These are phyloP conservation scores for Echinometra lucunter DNA, from an alignment of 53 echinoderm and acorn worm genomes.

Conservation along the genomic window DNA sequence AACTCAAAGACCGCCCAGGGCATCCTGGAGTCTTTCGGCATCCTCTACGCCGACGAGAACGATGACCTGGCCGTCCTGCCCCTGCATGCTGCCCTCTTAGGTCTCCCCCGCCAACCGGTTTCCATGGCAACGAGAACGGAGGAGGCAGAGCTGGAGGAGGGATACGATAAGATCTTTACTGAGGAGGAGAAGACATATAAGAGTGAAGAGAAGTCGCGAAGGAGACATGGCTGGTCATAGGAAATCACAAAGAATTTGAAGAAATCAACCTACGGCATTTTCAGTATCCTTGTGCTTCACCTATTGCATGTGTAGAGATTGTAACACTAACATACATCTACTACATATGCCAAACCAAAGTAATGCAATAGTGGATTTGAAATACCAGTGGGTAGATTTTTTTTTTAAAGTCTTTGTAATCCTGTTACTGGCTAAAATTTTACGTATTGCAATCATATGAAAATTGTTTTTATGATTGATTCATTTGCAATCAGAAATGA, in stretches of 20 bases:
- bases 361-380: no score
- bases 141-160: constrained; percentile 91
- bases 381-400: no score
- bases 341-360: no score
- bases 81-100: constrained; percentile 80
- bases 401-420: no score
- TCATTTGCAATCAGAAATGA: not conserved
- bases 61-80: constrained; percentile 80
- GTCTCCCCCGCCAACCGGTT: constrained; percentile 82
- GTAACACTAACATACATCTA: no score
- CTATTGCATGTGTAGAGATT: no score
- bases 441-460: not conserved
- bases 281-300: no score
- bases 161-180: constrained; percentile 85
- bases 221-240: constrained; percentile 86
- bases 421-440: not conserved
- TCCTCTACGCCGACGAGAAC: constrained; percentile 79
- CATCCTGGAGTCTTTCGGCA: constrained; percentile 84
- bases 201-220: constrained; percentile 85
- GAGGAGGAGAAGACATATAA: constrained; percentile 87
- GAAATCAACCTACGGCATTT: not conserved
- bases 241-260: not conserved
- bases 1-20: constrained; percentile 78
- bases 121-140: constrained; percentile 89
- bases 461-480: not conserved